Evolutionary conservation across 2,888 invertebrate genomes (phyloP).

Genomic region (Disparrhopalites patrizii): DNA sequence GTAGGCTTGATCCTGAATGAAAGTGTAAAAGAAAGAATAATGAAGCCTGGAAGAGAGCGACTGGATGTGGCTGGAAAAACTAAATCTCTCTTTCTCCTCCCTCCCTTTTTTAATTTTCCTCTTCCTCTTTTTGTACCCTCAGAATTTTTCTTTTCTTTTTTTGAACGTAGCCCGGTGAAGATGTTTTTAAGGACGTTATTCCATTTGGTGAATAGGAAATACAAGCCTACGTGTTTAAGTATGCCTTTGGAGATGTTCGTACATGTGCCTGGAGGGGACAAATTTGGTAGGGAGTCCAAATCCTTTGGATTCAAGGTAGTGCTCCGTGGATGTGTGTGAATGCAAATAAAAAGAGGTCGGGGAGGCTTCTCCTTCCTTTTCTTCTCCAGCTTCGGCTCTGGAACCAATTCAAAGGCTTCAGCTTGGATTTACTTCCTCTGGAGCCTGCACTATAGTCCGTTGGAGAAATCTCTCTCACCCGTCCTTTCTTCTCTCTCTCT

Average conservation of each 20-base stretch:
- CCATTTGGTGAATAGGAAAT: background rate
- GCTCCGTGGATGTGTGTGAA: too few species aligned
- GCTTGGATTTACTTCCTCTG: too few species aligned
- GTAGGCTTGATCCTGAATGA: too few species aligned
- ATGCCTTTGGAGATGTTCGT: too few species aligned
- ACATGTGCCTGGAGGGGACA: background rate
- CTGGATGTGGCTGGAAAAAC: background rate
- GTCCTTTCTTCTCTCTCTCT: too few species aligned
- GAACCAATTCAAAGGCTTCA: constrained; percentile 17
- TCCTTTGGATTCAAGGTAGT: constrained; percentile 17
- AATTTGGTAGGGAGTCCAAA: constrained; percentile 14
- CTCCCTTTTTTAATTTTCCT: background rate
- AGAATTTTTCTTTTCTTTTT: background rate
- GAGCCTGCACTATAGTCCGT: too few species aligned
- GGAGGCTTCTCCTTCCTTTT: too few species aligned
- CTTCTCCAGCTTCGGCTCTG: background rate
- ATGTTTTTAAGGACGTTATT: background rate
- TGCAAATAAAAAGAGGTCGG: too few species aligned
- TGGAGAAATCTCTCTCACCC: too few species aligned
- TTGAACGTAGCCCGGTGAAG: background rate
- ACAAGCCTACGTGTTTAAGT: too few species aligned
- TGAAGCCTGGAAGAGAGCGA: too few species aligned
- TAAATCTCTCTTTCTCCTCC: background rate
- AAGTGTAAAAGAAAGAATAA: too few species aligned
- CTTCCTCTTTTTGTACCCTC: background rate